Evolutionary conservation across 2,113 vertebrate species (phyloP), one percentile per base, ranked within the genome.

Genomic region (Barnardius zonarius): DNA sequence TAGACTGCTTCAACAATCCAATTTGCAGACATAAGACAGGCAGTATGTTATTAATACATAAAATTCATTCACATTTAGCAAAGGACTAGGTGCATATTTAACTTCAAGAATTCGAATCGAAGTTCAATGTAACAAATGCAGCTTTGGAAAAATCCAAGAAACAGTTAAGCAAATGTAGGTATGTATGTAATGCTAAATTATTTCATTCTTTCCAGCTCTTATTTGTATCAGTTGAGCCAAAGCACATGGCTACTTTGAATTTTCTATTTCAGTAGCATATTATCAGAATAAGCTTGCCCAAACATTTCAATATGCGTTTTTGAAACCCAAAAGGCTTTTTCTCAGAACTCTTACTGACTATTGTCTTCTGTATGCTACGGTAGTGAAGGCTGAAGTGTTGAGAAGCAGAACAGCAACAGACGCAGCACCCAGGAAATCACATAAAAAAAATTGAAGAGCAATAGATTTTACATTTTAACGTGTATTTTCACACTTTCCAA

Each of bases 401-500:
- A 49, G 35, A 16, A 77, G 41, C 33, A 77, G 44, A 85, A 8
- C 11, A 17, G 43, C 28, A 55, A 23, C 1, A 0, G 3, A 24
- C 22, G 61, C 25, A 43, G 7, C 16, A 66, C 9, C 39, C 63
- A 48, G 41, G 27, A 83, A 79, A 79, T 35, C 11, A 30, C 22
- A 66, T 11, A 54, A 61, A 30, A 74, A 74, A 81, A 75, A 74
- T 44, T 31, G 76, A 49, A 25, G 4, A 86, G 12, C 0, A 0
- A 64, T 1, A 8, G 6, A 17, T 13, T 9, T 28, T 5, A 6
- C 5, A 1, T 62, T 86, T 70, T 30, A 48, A 67, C 1, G 5
- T 3, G 2, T 9, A 51, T 51, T 75, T 62, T 76, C 20, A 3
- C 0, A 3, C n/a, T 83, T 54, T 43, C 31, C 18, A 64, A 80